These are phyloP conservation scores for Catocala sponsa DNA, from an alignment of 2,888 invertebrate genomes.

Conservation along the genomic window DNA sequence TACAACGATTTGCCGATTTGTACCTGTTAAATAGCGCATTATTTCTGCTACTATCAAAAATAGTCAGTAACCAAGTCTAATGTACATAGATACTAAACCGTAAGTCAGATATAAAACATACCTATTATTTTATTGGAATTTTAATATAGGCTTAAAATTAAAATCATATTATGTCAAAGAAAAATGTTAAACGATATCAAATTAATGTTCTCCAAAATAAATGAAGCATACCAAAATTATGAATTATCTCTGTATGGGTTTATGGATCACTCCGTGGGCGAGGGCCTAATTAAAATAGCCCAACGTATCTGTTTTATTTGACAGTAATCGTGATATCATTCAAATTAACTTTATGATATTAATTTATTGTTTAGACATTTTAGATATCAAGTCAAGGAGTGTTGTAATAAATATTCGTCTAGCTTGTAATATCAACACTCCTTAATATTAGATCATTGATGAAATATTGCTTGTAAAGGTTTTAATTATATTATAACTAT, in stretches of 20 bases:
- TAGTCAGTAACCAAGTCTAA: too few species aligned
- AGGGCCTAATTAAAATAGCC: constrained; percentile 30
- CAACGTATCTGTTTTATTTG: constrained; percentile 28
- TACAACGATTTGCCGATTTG: too few species aligned
- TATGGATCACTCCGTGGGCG: constrained; percentile 30
- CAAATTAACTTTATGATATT: constrained; percentile 22
- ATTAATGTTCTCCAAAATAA: constrained; percentile 9
- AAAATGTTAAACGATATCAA: constrained; percentile 10
- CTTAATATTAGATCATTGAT: too few species aligned
- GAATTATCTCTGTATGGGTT: neutral
- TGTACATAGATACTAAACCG: too few species aligned
- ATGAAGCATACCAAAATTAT: neutral
- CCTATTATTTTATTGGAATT: too few species aligned
- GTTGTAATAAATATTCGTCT: too few species aligned
- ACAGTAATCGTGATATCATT: constrained; percentile 35
- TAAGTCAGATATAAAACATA: too few species aligned
- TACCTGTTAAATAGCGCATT: too few species aligned
- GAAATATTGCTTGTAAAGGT: too few species aligned
- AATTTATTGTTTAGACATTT: constrained; percentile 23
- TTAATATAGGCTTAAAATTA: constrained; percentile 1
- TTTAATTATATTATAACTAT: too few species aligned
- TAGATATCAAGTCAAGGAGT: too few species aligned
- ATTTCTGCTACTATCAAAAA: too few species aligned
- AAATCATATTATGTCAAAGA: neutral
- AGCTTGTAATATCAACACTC: neutral